Evolutionary conservation across 2,888 invertebrate genomes (phyloP), one percentile per base, ranked within the genome.

Genomic region (Craniophora ligustri): DNA sequence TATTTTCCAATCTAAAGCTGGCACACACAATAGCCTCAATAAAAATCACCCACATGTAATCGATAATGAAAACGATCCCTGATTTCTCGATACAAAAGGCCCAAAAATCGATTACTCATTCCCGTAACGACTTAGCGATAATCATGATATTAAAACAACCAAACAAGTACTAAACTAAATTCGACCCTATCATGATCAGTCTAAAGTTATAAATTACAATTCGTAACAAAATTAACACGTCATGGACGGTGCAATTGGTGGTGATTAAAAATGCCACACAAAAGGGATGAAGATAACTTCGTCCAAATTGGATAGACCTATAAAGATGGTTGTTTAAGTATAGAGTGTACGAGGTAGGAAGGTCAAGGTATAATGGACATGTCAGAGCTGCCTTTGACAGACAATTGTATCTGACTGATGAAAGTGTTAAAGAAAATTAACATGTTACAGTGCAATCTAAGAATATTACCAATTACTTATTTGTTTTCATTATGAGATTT

Each of bases 191-290:
- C 21, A 0, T 0, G 3, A 10, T 5, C 2, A 2, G 1, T 1
- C 0, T 66, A 70, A 23, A 41, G 35, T 44, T 18, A 13, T 6
- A 40, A 61, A 44, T 55, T 3, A 21, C 14, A 39, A 23, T 21
- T 26, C 31, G 48, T 48, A 45, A 41, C 58, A 64, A 46, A 67
- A 75, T 72, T 63, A 69, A 64, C 55, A 71, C 67, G 51, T 65
- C 61, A 67, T 72, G 84, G 82, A 84, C 76, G 60, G 47, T 67
- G 78, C 82, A 79, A 76, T 65, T 76, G 63, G 48, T 55, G 58
- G 69, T 79, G 76, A 85, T 85, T 84, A 83, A 82, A 83, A 85
- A 81, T 77, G 56, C 75, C 70, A 67, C 59, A 76, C 67, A 77
- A 79, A 80, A 73, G 78, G 70, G 61, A 19, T 71, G 45, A 53